Conservation (phyloP, 2,797 vertebrate genomes). For the Anniella stebbinsi region DNA sequence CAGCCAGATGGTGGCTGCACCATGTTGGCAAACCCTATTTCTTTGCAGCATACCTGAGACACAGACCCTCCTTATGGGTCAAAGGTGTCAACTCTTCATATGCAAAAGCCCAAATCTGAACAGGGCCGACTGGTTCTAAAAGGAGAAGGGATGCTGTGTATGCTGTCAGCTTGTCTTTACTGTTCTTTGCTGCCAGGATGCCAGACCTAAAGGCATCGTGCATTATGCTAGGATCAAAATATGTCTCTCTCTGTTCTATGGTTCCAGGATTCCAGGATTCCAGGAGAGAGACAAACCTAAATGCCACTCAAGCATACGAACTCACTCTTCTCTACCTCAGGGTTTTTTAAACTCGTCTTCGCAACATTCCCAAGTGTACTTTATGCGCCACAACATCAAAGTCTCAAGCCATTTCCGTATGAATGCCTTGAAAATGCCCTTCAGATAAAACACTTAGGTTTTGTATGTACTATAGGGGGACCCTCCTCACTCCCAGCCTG, state of each 20-base stretch:
- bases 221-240: background rate
- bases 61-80: background rate
- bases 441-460: background rate
- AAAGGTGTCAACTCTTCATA: background rate
- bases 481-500: too few relatives aligned
- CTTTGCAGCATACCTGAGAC: background rate
- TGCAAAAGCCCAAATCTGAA: background rate
- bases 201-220: fast-evolving
- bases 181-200: background rate
- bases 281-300: background rate
- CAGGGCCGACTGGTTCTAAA: background rate
- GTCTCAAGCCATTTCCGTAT: background rate
- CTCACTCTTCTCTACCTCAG: background rate
- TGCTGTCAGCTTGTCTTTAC: fast-evolving
- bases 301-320: background rate
- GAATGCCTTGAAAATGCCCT: background rate
- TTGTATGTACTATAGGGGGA: background rate
- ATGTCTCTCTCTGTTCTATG: background rate
- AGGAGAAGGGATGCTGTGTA: fast-evolving
- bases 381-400: background rate
- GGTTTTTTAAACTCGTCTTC: too few relatives aligned
- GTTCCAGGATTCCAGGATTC: background rate
- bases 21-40: background rate
- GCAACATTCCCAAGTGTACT: too few relatives aligned
- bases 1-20: too few relatives aligned